Percentiles rank a stretch among this genome's conserved stretches.
Evolutionary conservation across 2,888 invertebrate species (phyloP).

Genomic region (Eupithecia tripunctaria): DNA sequence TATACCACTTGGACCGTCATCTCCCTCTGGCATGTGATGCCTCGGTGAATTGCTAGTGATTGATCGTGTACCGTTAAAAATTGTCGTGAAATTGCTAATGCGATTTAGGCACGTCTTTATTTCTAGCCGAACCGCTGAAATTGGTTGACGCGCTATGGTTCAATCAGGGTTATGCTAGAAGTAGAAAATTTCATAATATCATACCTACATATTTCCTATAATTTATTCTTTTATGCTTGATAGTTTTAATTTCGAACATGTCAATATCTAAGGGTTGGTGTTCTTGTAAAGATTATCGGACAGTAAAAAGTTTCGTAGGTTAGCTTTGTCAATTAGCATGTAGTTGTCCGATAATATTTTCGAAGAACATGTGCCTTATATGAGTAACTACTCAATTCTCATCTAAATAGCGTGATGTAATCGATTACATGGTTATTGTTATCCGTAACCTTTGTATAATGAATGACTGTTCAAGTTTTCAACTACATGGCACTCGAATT

Average conservation of each 20-base stretch:
- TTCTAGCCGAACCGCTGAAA: neutral
- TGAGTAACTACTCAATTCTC: neutral
- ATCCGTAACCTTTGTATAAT: conserved; percentile 18
- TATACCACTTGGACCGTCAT: conserved; percentile 49
- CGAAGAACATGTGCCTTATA: neutral
- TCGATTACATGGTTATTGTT: conserved; percentile 27
- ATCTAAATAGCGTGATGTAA: conserved; percentile 23
- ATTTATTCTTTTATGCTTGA: neutral
- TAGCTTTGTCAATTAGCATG: neutral
- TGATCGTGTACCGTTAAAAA: conserved; percentile 32
- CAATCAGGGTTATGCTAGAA: neutral
- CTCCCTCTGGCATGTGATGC: conserved; percentile 27
- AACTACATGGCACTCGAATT: conserved; percentile 37
- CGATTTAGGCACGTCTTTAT: neutral
- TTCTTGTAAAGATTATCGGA: neutral
- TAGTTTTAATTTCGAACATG: neutral
- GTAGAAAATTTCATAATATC: neutral
- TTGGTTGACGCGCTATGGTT: neutral
- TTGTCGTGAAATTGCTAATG: conserved; percentile 48
- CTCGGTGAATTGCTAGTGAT: conserved; percentile 19
- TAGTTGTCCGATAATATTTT: too few relatives aligned
- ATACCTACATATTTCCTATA: neutral
- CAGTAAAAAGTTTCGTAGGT: neutral
- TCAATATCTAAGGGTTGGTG: neutral
- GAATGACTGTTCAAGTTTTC: conserved; percentile 19